Percentiles rank a stretch among this genome's conserved stretches.
Evolutionary conservation across 2,797 vertebrate genomes (phyloP).

Genomic region (Chanos chanos): DNA sequence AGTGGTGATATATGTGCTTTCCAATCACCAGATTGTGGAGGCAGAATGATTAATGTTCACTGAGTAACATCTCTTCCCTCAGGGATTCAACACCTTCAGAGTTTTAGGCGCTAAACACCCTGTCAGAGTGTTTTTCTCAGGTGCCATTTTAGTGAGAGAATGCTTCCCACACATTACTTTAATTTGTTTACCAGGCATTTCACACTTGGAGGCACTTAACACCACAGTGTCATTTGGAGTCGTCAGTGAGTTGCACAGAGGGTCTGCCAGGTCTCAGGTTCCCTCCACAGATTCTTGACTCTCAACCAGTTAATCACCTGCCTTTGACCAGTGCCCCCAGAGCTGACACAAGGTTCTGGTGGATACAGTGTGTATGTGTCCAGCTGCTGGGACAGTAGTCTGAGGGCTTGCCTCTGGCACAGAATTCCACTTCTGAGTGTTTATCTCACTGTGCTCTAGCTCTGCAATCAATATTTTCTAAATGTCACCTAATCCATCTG

Average conservation of each 20-base stretch:
- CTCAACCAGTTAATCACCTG: constrained; percentile 2
- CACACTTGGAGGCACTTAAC: constrained; percentile 38
- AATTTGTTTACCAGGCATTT: constrained; percentile 43
- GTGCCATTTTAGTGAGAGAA: constrained; percentile 18
- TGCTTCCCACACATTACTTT: constrained; percentile 42
- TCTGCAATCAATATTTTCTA: constrained; percentile 34
- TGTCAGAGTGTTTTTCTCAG: constrained; percentile 13
- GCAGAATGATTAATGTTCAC: constrained; percentile 5
- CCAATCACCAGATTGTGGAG: not conserved
- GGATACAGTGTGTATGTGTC: constrained; percentile 2
- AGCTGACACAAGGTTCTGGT: constrained; percentile 11
- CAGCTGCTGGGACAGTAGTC: constrained; percentile 27
- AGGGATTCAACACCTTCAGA: constrained; percentile 10
- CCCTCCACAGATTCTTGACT: not conserved
- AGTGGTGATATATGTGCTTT: too few species aligned
- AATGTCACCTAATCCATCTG: constrained; percentile 40
- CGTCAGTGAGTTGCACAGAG: not conserved
- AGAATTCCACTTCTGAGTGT: constrained; percentile 13
- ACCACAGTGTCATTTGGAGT: constrained; percentile 28
- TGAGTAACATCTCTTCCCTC: constrained; percentile 10
- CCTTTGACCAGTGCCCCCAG: constrained; percentile 1
- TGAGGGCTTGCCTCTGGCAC: constrained; percentile 12
- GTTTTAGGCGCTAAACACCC: constrained; percentile 14
- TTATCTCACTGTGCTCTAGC: constrained; percentile 31
- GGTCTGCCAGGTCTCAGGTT: not conserved